Evolutionary conservation across 2,797 vertebrate genomes (phyloP).

Genomic region (Oreortyx pictus): DNA sequence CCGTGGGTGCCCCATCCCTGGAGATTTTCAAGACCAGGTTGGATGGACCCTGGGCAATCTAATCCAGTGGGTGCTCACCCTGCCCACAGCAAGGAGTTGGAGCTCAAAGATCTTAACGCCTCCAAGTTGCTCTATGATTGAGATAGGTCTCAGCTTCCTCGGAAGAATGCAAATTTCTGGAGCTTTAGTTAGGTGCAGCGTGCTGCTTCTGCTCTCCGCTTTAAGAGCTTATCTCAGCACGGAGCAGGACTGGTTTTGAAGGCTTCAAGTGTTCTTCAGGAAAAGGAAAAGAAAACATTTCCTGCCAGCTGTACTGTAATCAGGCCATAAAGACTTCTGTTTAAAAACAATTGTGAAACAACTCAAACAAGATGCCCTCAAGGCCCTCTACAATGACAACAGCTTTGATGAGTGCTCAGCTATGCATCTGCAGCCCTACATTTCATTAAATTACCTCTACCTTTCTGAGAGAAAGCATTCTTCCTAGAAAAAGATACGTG

Average conservation of each 20-base stretch:
- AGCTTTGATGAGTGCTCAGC: not conserved
- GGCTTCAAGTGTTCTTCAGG: not conserved
- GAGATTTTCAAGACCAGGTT: too few species aligned
- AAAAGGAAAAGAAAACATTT: not conserved
- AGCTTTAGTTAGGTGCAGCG: not conserved
- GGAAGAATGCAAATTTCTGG: not conserved
- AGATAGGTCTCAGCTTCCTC: not conserved
- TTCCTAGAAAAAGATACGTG: not conserved
- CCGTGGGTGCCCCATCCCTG: too few species aligned
- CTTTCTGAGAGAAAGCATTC: not conserved
- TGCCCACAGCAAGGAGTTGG: too few species aligned
- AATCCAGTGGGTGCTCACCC: too few species aligned
- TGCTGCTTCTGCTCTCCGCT: not conserved
- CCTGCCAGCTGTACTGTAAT: conserved; percentile 50
- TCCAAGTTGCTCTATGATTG: not conserved
- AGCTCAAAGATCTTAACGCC: too few species aligned
- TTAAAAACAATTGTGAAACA: conserved; percentile 33
- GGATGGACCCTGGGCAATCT: too few species aligned
- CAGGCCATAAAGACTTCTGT: conserved; percentile 26
- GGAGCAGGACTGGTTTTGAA: not conserved
- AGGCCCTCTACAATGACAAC: not conserved
- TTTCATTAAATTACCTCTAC: not conserved
- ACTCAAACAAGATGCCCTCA: not conserved
- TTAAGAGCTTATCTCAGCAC: not conserved
- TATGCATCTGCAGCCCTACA: not conserved